Evolutionary conservation across 2,797 vertebrate species (phyloP), one percentile per base, ranked within the genome.

Genomic region (Chrysocyon brachyurus): DNA sequence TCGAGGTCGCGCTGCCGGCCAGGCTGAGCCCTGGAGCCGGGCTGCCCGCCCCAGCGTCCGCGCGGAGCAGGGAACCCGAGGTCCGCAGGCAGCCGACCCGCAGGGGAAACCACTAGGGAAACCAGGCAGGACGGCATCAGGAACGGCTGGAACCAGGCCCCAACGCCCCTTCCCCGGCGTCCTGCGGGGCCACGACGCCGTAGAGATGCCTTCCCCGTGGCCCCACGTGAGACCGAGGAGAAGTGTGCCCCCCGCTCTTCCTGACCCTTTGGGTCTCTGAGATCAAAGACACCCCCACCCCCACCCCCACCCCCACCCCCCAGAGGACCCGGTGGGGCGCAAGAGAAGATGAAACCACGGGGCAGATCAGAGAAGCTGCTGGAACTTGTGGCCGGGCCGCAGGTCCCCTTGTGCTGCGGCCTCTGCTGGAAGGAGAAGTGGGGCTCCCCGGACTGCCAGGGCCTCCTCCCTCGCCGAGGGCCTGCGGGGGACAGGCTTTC

Each of bases 371-470:
- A 57, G 91, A 56, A 15, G 52, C 28, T 75, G 19, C 15, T 2
- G 36, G 22, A 66, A 36, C 36, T 28, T 57, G 59, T 54, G 66
- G n/a, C 12, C 0, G 0, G 0, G 7, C 16, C 11, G 5, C 1
- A 0, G 14, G 10, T 12, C n/a, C 10, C 12, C 11, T 78, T 56
- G 19, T 5, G 19, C 59, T 6, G 4, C 46, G 56, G 21, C 52
- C 22, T 66, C 68, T 31, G 7, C 59, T n/a, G 61, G 36, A 83
- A 33, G 33, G 54, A 85, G 56, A 87, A 77, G 22, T 14, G 12
- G 6, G n/a, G 22, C 56, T 72, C 52, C 79, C 90, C 54, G 36
- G 17, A 56, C 12, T 54, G 12, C 82, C 33, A 33, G 33, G 33
- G 33, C 33, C 33, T 33, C 33, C 33, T 33, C 33, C 33, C 33